These are phyloP conservation scores for Tortricodes alternella DNA, from an alignment of 2,888 invertebrate species.

Conservation along the genomic window DNA sequence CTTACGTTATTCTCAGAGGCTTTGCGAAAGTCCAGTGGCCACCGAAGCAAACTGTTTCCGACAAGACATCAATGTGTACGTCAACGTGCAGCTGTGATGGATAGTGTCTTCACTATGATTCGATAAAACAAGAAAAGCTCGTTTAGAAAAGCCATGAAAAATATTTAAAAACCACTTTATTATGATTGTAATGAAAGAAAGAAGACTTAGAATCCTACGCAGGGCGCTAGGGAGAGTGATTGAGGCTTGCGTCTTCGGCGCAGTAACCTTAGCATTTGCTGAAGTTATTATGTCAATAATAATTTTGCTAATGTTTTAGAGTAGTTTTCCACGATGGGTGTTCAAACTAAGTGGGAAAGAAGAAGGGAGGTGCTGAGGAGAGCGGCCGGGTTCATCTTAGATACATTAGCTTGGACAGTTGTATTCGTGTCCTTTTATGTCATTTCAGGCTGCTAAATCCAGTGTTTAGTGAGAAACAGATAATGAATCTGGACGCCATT, in stretches of 20 bases:
- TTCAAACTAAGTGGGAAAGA: conserved; percentile 48
- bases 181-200: neutral
- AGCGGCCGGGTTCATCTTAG: conserved; percentile 41
- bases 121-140: neutral
- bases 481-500: no score
- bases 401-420: conserved; percentile 51
- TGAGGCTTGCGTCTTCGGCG: conserved; percentile 54
- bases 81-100: neutral
- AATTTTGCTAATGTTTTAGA: conserved; percentile 51
- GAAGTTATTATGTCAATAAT: conserved; percentile 59
- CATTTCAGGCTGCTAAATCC: neutral
- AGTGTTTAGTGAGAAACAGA: neutral
- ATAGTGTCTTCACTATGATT: neutral
- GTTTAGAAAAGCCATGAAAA: neutral
- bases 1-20: neutral
- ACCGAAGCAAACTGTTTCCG: no score
- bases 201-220: neutral
- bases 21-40: neutral
- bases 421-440: conserved; percentile 35
- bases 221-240: conserved; percentile 46
- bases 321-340: conserved; percentile 43
- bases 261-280: conserved; percentile 59
- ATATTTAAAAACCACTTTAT: neutral
- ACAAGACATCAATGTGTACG: neutral
- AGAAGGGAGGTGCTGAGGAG: conserved; percentile 43